Evolutionary conservation across 2,888 invertebrate genomes (phyloP).

Genomic region (Diplolepis rosae): DNA sequence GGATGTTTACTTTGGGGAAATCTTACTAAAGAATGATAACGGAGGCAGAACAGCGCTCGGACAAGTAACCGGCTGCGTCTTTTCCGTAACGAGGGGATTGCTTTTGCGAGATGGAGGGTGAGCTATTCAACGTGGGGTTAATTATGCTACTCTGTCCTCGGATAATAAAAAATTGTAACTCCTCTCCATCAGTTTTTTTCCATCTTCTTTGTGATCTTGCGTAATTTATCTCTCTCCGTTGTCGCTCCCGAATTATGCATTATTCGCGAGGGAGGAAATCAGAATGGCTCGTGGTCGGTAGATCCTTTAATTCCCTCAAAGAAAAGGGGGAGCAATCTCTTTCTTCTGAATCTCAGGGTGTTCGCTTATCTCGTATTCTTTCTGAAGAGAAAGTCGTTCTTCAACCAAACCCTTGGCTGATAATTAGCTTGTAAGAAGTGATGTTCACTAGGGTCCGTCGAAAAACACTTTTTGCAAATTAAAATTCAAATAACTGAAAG

Average conservation of each 20-base stretch:
- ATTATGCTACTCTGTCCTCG: slow-evolving; percentile 71
- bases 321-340: slow-evolving; percentile 52
- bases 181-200: slow-evolving; percentile 43
- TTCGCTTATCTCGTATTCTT: slow-evolving; percentile 27
- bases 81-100: slow-evolving; percentile 46
- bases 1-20: slow-evolving; percentile 71
- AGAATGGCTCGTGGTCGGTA: slow-evolving; percentile 48
- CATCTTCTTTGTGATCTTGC: slow-evolving; percentile 71
- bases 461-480: too few species aligned
- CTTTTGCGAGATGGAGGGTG: slow-evolving; percentile 42
- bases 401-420: not conserved
- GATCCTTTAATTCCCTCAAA: slow-evolving; percentile 63
- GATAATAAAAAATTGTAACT: slow-evolving; percentile 67
- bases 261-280: slow-evolving; percentile 56
- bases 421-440: slow-evolving; percentile 25
- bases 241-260: slow-evolving; percentile 68
- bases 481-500: too few species aligned
- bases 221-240: slow-evolving; percentile 73
- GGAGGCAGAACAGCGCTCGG: slow-evolving; percentile 38
- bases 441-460: too few species aligned
- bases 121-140: slow-evolving; percentile 57
- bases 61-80: slow-evolving; percentile 46
- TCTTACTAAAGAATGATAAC: slow-evolving; percentile 64
- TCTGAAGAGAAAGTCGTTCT: not conserved
- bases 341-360: slow-evolving; percentile 38